Base-by-base conservation (phyloP, 1,140 invertebrate species). In the Meloidogyne chitwoodi region DNA sequence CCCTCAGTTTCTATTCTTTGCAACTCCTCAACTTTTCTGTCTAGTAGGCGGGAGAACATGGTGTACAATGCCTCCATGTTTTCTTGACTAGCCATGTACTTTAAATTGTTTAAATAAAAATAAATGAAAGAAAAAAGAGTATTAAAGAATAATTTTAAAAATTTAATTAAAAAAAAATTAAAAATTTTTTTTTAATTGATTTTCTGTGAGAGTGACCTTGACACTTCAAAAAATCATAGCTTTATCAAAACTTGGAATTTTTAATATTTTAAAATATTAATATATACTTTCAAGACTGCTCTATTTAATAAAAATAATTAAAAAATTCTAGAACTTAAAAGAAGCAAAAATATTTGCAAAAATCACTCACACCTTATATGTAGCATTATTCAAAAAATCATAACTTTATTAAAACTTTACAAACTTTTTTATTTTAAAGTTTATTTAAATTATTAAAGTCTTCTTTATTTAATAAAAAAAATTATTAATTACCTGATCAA, bases 41-140 rank as follows among this genome's bases (percentile, higher is more conserved):
- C 78, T 48, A 81, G 48, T 29, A 81, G 38, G 6, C 65, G 31
- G 3, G 78, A 64, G 66, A 81, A 80, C 82, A 81, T 83, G 26
- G 31, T 27, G 48, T 81, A 81, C 16, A 81, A 34, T 1, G 63
- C 27, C 29, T 81, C 80, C 22, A 66, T 34, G 34, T 83, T 83
- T 8, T 83, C 80, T 56, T 73, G 67, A 29, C 56, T 79, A 2
- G 76, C 24, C 64, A 81, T 27, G 26, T 80, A 80, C 81, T 81
- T 29, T 26, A 76, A 72, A 38, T 24, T 14, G 16, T 0, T n/a
- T 44, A 14, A 74, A 27, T 29, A 16, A 66, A n/a, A 29, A 1
- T 27, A 41, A 70, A 74, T 22, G n/a, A n/a, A n/a, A n/a, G n/a
- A 1, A 12, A 16, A 12, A 41, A 12, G 19, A 22, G n/a, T 19